Evolutionary conservation across 2,888 invertebrate species (phyloP), one percentile per base, ranked within the genome.

Genomic region (Epinotia ramella): DNA sequence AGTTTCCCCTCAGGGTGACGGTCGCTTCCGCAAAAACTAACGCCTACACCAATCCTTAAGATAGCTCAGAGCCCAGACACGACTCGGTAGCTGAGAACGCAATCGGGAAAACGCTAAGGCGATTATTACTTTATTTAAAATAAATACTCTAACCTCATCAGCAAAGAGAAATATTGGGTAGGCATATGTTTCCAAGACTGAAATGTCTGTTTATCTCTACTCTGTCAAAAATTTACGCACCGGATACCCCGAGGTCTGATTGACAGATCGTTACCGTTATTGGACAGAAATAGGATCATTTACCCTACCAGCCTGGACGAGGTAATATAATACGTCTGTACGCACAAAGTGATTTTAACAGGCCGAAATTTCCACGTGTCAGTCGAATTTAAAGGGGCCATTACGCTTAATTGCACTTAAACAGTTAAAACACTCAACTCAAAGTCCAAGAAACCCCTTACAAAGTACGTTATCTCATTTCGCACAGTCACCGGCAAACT

Each of bases 401-500:
- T 75, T 75, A 75, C 53, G 60, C 40, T 24, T 71, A 71, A 75
- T 70, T 75, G 56, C 75, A 70, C 46, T 69, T 59, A 70, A 74
- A 60, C 72, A 65, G 65, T 65, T 65, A 73, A 73, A 65, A 66
- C 66, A 70, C 70, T 49, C 53, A 66, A 70, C 65, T 18, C 65
- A 59, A 60, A 67, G 70, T 70, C 64, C 44, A 66, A 70, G 65
- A 60, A 75, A 66, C 65, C 60, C 59, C 64, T 66, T 11, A 70
- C 46, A 59, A 60, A 66, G 53, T 60, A 40, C 72, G 63, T 18
- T 24, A 69, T 75, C 49, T 71, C 53, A 28, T 71, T 70, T 71
- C 60, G 13, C 44, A 49, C 24, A 16, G 18, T 9, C 53, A 12
- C 1, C 6, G 4, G 5, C 60, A 68, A 24, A 13, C 40, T 0